Evolutionary conservation across 2,888 invertebrate species (phyloP), one percentile per base, ranked within the genome.

Genomic region (Sesamia inferens): DNA sequence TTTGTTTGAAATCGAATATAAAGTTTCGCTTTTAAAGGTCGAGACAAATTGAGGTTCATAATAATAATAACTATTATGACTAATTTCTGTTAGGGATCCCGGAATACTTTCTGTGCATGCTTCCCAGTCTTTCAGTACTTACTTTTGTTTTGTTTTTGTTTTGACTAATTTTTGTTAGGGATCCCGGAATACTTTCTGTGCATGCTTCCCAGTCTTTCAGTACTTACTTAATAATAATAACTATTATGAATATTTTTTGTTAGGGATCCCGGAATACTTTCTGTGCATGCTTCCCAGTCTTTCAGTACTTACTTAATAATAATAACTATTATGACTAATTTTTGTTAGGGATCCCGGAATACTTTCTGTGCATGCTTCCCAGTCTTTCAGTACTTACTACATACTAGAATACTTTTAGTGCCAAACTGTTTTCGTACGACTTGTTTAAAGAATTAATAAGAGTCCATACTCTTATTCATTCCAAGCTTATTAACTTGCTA

Each of bases 21-120:
- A 89, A 90, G 90, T 95, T 96, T 96, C 94, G 90, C 91, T 95
- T 95, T 95, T 92, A 89, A 85, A 91, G 87, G 85, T 91, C 85
- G 82, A 67, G 70, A 85, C 77, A 42, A 75, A 79, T 84, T 71
- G 64, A 70, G 22, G 71, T 83, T 82, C 39, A 68, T 65, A 22
- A 19, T 51, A 51, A 6, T 55, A 39, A 39, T 39, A 0, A 3
- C 3, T 31, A 31, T 31, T 31, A 73, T 74, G 78, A 82, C 65
- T 78, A 63, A 74, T 76, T 73, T 76, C 51, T 79, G 62, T 39
- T 65, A 77, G 14, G 39, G 54, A 57, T n/a, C n/a, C n/a, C 5
- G 24, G 16, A 79, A 62, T 55, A 58, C 44, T 57, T 59, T 44
- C 13, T n/a, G n/a, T n/a, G n/a, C n/a, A n/a, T n/a, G n/a, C n/a